Evolutionary conservation across 2,113 vertebrate species (phyloP), one percentile per base, ranked within the genome.

Genomic region (Xenopus laevis): DNA sequence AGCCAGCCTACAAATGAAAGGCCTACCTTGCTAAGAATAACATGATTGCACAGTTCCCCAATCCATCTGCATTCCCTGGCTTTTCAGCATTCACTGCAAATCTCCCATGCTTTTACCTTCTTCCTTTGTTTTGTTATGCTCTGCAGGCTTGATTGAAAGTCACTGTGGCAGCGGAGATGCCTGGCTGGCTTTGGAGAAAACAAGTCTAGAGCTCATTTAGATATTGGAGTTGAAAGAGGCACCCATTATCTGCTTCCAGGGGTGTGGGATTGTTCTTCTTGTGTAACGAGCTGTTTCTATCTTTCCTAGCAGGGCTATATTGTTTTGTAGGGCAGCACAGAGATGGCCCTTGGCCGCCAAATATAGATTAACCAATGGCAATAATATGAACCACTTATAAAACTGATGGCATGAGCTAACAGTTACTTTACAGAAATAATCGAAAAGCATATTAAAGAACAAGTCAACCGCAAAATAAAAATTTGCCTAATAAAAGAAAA

Each of bases 121-220:
- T 87, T 89, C 85, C 86, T 87, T 87, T 86, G 86, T 90, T 89
- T 87, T 81, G 81, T 84, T 87, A 84, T 84, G 84, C 84, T 89
- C 85, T 88, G 88, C 92, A 92, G 85, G 88, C 86, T 88, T 90
- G 88, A 93, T 91, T 91, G 87, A 92, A 91, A 90, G 86, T 91
- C 87, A 84, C 89, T 87, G 85, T 90, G 89, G 90, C 90, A 91
- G 87, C 84, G 86, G 87, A 79, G 83, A 90, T 88, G 91, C 88
- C 90, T 92, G 92, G 89, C 88, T 87, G 87, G 81, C 78, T 82
- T 84, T 82, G 81, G 86, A 91, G 88, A 92, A 91, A 92, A 87
- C 86, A 79, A 89, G 85, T 84, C 81, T 82, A 71, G 78, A 79
- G 68, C 85, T 83, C 82, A 81, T 86, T 87, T 83, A 86, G 83